Base-by-base conservation (phyloP, 2,797 vertebrate species). In the Synanceia verrucosa region DNA sequence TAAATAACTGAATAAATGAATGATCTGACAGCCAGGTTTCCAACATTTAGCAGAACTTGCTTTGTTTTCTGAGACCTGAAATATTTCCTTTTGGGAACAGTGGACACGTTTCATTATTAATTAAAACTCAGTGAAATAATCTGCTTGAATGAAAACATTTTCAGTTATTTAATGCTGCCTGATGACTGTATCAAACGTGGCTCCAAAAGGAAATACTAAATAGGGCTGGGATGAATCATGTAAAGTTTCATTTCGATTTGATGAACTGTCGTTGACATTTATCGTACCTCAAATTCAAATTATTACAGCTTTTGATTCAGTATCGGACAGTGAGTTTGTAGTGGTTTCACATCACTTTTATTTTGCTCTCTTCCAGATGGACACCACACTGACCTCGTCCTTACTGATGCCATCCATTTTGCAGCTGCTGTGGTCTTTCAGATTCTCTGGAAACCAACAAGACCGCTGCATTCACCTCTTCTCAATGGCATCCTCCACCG, bases 401-500 rank as follows among this genome's bases (percentile, higher is more conserved):
- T 63, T 46, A 72, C 59, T 69, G 50, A 65, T 55, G 67, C 62
- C 70, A 48, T 70, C 52, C 65, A 76, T 66, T 81, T 69, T 69
- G 65, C 23, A 56, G 55, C 58, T 16, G 67, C 73, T 46, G 56
- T 72, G 68, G 65, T 78, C 65, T 81, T 79, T 79, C 56, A 41
- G 57, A 50, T 70, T 69, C 63, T 81, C 34, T 63, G 52, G 53
- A 70, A 78, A 78, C 63, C 70, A 77, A 65, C 65, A 33, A 36
- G 28, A 23, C 44, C 0, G 28, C 69, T 55, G 65, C 58, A 59
- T 64, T 82, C 65, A 53, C 70, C 70, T 61, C 62, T 41, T 62
- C 64, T 83, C 70, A 44, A 26, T 24, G 59, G 75, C 73, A 44
- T 67, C 74, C 64, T 79, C 63, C 46, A 41, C 70, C 72, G 72